phyloP scores from a whole-genome alignment of 2,113 vertebrate genomes.

The Engraulis encrasicolus region DNA sequence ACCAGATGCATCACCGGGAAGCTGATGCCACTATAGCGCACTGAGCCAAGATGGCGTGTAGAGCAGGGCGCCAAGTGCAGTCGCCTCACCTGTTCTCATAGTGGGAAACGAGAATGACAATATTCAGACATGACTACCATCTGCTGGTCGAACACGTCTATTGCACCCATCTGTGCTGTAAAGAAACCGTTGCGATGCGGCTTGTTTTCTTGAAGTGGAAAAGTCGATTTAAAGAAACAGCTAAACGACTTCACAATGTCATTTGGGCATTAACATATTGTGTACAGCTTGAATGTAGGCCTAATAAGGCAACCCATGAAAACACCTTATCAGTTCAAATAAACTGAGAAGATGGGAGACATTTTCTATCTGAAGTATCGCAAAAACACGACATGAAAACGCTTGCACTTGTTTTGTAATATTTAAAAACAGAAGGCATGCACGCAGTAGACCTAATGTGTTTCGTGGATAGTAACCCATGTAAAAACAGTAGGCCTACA shows the following conservation, averaged over 20 bases:
- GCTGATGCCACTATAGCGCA: slow-evolving; percentile 42
- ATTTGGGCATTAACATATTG: background rate
- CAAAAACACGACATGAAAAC: background rate
- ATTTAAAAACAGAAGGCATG: background rate
- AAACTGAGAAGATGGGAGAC: background rate
- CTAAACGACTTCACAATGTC: background rate
- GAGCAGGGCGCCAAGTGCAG: slow-evolving; percentile 28
- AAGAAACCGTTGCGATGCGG: background rate
- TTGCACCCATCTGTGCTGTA: slow-evolving; percentile 14
- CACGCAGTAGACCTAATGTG: background rate
- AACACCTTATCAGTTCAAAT: background rate
- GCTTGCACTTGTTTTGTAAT: background rate
- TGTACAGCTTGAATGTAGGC: background rate
- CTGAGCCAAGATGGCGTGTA: slow-evolving; percentile 58
- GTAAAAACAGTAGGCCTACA: background rate
- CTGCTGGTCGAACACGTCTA: slow-evolving; percentile 38
- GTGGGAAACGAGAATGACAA: slow-evolving; percentile 18
- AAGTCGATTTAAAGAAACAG: slow-evolving; percentile 5
- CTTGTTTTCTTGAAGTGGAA: background rate
- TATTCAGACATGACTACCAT: slow-evolving; percentile 47
- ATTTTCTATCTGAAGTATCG: background rate
- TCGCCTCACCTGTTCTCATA: slow-evolving; percentile 34
- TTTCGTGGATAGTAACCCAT: background rate
- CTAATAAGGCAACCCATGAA: background rate
- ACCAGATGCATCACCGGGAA: slow-evolving; percentile 39